Evolutionary conservation across 2,888 invertebrate species (phyloP).

Genomic region (Pemphredon lugubris): DNA sequence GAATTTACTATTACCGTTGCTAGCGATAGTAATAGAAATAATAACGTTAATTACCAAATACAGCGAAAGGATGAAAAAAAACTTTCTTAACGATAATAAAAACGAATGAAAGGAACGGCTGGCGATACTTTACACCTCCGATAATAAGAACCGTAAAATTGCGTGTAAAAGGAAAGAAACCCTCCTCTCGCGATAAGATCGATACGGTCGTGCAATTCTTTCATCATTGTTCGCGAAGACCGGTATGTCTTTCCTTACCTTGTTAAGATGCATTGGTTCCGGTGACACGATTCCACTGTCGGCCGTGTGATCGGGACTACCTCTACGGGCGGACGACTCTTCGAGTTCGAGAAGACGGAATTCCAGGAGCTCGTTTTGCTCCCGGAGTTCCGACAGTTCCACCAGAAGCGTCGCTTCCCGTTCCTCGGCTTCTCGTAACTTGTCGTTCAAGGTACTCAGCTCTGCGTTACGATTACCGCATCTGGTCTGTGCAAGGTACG

Average conservation of each 20-base stretch:
- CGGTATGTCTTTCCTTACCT: constrained; percentile 50
- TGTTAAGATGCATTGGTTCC: constrained; percentile 81
- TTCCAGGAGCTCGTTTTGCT: constrained; percentile 91
- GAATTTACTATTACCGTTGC: no score
- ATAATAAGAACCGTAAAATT: no score
- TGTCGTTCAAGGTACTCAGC: constrained; percentile 75
- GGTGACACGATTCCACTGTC: constrained; percentile 80
- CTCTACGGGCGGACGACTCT: constrained; percentile 79
- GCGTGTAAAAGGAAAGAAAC: no score
- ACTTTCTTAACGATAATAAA: no score
- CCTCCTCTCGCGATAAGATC: no score
- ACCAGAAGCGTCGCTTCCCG: constrained; percentile 84
- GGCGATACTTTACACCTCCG: no score
- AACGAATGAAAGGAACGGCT: no score
- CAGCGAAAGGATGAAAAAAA: no score
- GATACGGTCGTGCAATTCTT: no score
- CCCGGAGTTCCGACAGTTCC: constrained; percentile 88
- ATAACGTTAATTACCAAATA: no score
- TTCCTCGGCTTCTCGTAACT: constrained; percentile 81
- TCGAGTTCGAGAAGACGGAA: constrained; percentile 90
- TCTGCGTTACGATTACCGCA: constrained; percentile 76
- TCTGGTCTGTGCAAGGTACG: constrained; percentile 64
- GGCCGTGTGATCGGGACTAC: constrained; percentile 68
- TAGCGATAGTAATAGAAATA: no score
- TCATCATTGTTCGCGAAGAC: not conserved